phyloP scores from a whole-genome alignment of 2,888 invertebrate species.

The Lochmaea crataegi region DNA sequence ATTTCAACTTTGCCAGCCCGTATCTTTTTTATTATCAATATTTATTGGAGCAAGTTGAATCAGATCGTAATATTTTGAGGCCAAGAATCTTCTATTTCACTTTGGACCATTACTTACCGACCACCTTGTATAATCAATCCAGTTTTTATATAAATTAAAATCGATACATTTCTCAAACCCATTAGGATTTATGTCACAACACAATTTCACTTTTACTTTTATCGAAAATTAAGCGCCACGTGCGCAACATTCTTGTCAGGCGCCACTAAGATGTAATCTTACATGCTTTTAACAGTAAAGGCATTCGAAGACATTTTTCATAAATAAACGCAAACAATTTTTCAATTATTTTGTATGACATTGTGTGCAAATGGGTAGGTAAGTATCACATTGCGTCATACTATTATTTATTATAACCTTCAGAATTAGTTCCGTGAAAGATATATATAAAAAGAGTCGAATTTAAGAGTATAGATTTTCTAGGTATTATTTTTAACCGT shows the following conservation, averaged over 20 bases:
- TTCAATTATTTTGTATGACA: not conserved
- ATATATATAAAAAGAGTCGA: not conserved
- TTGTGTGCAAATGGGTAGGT: slow-evolving; percentile 8
- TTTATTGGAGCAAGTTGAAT: too few species aligned
- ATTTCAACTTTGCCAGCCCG: too few species aligned
- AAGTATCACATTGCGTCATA: not conserved
- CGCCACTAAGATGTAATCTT: slow-evolving; percentile 4
- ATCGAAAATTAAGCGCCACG: not conserved
- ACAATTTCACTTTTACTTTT: not conserved
- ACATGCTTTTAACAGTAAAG: not conserved
- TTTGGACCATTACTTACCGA: too few species aligned
- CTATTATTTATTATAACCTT: slow-evolving; percentile 1
- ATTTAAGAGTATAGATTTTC: not conserved
- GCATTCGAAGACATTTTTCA: not conserved
- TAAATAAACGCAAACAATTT: not conserved
- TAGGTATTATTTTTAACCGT: not conserved
- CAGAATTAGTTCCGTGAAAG: slow-evolving; percentile 6
- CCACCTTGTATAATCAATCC: too few species aligned
- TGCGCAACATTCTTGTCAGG: not conserved
- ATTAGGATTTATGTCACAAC: not conserved
- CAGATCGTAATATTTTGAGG: too few species aligned
- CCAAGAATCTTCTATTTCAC: too few species aligned
- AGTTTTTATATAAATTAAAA: too few species aligned
- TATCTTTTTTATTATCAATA: too few species aligned
- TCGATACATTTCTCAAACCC: too few species aligned